Base-by-base conservation (phyloP, 2,113 vertebrate species). In the Megaleporinus macrocephalus region DNA sequence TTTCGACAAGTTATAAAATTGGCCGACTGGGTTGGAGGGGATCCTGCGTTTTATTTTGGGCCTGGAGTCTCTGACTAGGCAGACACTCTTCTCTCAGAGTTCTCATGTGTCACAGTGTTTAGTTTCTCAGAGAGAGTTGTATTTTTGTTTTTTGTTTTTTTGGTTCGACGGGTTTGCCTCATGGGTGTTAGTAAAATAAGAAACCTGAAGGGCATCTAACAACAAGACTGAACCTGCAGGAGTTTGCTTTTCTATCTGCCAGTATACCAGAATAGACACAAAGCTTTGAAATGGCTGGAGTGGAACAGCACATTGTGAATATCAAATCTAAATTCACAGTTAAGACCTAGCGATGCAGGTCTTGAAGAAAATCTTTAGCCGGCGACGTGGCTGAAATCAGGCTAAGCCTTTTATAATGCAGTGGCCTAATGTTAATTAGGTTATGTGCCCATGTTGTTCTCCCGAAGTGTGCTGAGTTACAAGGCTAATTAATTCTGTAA, bases 401-500 rank as follows among this genome's bases (percentile, higher is more conserved):
- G 5, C 18, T 33, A 62, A 29, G 26, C 12, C 27, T 70, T 24
- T 36, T 55, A 16, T 24, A 66, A 61, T 36, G 26, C 41, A 81
- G 30, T 36, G 36, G 15, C 9, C 9, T 13, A 76, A n/a, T 66
- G 55, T 66, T 74, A 73, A 78, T 73, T 68, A 57, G 27, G 29
- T 27, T 62, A 36, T 5, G 16, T 66, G 36, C 12, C 69, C n/a
- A 20, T 65, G 33, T 68, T 80, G 51, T 61, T 26, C 57, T 78
- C 69, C 51, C 24, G 26, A 63, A 63, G 61, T 59, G 65, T 33
- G 27, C 36, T 47, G 53, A 73, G 69, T 41, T 69, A 79, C 61
- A 44, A 72, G 49, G 71, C 63, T 82, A 79, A 85, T 75, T 70
- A 70, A 75, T 82, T 73, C 71, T 79, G 15, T 75, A 85, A 85